Evolutionary conservation across 2,888 invertebrate genomes (phyloP).

Genomic region (Conops quadrifasciatus): DNA sequence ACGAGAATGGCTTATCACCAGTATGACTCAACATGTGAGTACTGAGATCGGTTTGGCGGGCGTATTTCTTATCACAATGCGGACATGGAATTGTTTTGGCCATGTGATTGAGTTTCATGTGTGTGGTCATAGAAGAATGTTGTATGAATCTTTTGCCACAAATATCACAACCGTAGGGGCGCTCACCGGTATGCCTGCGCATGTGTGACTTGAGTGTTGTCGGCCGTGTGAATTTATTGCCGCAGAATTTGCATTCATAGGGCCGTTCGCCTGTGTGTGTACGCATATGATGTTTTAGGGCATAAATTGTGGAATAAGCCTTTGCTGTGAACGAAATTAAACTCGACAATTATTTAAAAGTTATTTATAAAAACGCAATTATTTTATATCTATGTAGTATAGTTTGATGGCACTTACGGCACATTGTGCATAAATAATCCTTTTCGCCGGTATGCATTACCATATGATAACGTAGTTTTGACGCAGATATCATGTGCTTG

Average conservation of each 20-base stretch:
- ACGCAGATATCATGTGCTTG: slow-evolving; percentile 51
- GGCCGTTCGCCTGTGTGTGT: slow-evolving; percentile 56
- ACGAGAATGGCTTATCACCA: slow-evolving; percentile 56
- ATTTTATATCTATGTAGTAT: background rate
- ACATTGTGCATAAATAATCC: slow-evolving; percentile 53
- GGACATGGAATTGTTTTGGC: slow-evolving; percentile 57
- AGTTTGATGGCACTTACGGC: slow-evolving; percentile 48
- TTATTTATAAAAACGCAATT: background rate
- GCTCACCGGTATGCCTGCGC: slow-evolving; percentile 56
- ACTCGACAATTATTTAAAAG: too few species aligned
- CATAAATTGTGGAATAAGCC: slow-evolving; percentile 55
- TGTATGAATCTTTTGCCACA: slow-evolving; percentile 58
- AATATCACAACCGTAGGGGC: slow-evolving; percentile 56
- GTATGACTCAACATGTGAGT: slow-evolving; percentile 56
- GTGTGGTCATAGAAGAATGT: slow-evolving; percentile 57
- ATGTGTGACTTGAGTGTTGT: slow-evolving; percentile 56
- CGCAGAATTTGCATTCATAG: slow-evolving; percentile 54
- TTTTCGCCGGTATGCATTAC: slow-evolving; percentile 57
- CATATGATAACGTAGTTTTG: slow-evolving; percentile 52
- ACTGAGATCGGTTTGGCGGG: slow-evolving; percentile 55
- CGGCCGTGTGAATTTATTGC: slow-evolving; percentile 53
- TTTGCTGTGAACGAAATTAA: slow-evolving; percentile 51
- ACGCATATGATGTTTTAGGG: slow-evolving; percentile 54
- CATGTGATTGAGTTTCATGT: slow-evolving; percentile 57
- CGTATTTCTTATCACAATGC: slow-evolving; percentile 58